Evolutionary conservation across 2,888 invertebrate species (phyloP).

Genomic region (Deroplatys truncata): DNA sequence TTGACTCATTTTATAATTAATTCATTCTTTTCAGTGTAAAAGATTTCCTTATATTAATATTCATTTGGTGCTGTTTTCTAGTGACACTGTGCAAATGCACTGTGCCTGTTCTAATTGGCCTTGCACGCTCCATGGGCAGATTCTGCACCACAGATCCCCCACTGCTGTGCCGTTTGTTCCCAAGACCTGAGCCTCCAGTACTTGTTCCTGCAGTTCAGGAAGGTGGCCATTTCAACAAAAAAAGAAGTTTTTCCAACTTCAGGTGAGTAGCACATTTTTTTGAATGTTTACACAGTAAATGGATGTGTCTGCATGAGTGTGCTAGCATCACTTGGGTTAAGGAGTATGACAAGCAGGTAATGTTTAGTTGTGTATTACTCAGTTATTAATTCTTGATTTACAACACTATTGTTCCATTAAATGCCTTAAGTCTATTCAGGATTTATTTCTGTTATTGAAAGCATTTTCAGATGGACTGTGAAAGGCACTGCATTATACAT

Average conservation of each 20-base stretch:
- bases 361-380: neutral
- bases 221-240: slow-evolving; percentile 33
- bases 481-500: no score
- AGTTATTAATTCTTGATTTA: neutral
- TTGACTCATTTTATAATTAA: no score
- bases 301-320: neutral
- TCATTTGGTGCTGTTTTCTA: slow-evolving; percentile 37
- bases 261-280: slow-evolving; percentile 32
- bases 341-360: neutral
- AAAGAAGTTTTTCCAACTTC: slow-evolving; percentile 45
- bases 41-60: no score
- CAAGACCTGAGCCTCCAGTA: slow-evolving; percentile 65
- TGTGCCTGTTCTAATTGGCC: slow-evolving; percentile 81
- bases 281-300: neutral
- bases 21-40: no score
- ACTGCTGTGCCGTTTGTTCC: slow-evolving; percentile 79
- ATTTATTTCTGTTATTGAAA: no score
- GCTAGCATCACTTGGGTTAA: neutral
- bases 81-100: slow-evolving; percentile 80
- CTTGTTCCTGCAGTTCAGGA: slow-evolving; percentile 50
- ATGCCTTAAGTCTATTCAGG: no score
- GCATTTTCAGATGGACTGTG: no score
- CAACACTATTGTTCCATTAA: no score
- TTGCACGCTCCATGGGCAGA: slow-evolving; percentile 88
- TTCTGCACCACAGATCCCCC: slow-evolving; percentile 75